Conservation (phyloP, 2,797 vertebrate genomes). For the Harpagifer antarcticus region DNA sequence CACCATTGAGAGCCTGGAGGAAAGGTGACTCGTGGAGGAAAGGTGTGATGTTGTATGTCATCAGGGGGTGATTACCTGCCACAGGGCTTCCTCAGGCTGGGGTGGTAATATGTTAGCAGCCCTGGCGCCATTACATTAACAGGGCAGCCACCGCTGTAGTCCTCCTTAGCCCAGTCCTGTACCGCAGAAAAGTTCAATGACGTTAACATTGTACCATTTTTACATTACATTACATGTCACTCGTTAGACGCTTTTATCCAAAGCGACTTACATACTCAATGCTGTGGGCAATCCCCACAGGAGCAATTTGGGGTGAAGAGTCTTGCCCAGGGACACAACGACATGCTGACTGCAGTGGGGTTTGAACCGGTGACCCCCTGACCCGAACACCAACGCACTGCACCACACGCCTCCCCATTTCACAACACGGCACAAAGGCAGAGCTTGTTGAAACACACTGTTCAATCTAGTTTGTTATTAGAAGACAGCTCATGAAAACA, state of each 20-base stretch:
- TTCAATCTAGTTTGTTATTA: neutral
- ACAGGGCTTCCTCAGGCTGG: constrained; percentile 81
- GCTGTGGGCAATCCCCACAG: too few relatives aligned
- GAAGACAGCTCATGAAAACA: neutral
- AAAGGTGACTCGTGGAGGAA: neutral
- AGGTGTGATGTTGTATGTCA: constrained; percentile 37
- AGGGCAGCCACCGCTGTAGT: constrained; percentile 84
- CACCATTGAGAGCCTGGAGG: constrained; percentile 12
- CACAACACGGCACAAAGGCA: neutral
- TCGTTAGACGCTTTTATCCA: too few relatives aligned
- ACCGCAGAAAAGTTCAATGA: constrained; percentile 28
- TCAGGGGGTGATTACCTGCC: constrained; percentile 77
- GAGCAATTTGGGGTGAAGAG: too few relatives aligned
- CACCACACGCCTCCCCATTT: neutral
- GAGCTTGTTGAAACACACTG: constrained; percentile 3
- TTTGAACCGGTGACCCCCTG: too few relatives aligned
- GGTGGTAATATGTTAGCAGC: constrained; percentile 83
- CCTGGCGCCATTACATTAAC: constrained; percentile 86
- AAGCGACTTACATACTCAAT: too few relatives aligned
- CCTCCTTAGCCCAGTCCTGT: constrained; percentile 84
- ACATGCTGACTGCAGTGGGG: too few relatives aligned
- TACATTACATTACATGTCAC: too few relatives aligned
- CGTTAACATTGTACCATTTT: neutral
- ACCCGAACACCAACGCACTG: too few relatives aligned
- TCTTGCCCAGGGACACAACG: too few relatives aligned